A percentile compares a stretch with the other conserved stretches of the same genome.
Conservation (phyloP, 1,140 invertebrate genomes). For the Nautilus pompilius region DNA sequence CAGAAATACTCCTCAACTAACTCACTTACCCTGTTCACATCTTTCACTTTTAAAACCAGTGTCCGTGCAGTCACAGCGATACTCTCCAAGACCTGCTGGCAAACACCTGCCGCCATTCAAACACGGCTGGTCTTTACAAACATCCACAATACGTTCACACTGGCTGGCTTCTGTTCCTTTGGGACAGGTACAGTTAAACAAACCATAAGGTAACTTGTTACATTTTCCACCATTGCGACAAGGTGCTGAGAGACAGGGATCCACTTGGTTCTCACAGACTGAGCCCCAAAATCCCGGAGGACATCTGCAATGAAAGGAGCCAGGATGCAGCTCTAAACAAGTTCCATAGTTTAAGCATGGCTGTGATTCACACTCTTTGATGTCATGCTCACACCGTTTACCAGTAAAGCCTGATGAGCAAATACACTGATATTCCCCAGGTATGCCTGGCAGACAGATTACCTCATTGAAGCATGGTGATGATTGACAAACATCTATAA, state of each 20-base stretch:
- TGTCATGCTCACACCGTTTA: slow-evolving; percentile 19
- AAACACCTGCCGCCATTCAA: slow-evolving; percentile 19
- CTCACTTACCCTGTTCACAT: slow-evolving; percentile 15
- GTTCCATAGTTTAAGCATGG: slow-evolving; percentile 26
- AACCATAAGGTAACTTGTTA: slow-evolving; percentile 51
- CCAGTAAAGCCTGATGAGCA: slow-evolving; percentile 12
- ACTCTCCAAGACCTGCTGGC: slow-evolving; percentile 1
- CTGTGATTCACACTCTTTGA: slow-evolving; percentile 20
- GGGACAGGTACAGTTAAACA: slow-evolving; percentile 72
- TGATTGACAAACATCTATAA: slow-evolving; percentile 28
- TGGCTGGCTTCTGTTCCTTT: slow-evolving; percentile 60
- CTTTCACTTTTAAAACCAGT: slow-evolving; percentile 3
- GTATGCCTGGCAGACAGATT: slow-evolving; percentile 4
- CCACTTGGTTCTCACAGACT: slow-evolving; percentile 23
- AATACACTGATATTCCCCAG: slow-evolving; percentile 8
- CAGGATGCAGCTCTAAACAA: slow-evolving; percentile 20
- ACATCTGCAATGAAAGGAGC: slow-evolving; percentile 24
- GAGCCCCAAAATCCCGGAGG: slow-evolving; percentile 12
- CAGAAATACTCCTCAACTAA: too few relatives aligned
- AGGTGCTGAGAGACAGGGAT: slow-evolving; percentile 25
- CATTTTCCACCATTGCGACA: slow-evolving; percentile 35
- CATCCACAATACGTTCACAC: slow-evolving; percentile 16
- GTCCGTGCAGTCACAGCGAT: slow-evolving; percentile 8
- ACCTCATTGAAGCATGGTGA: slow-evolving; percentile 26
- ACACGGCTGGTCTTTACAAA: slow-evolving; percentile 28